Conservation (phyloP, 2,113 vertebrate species). For the Delphinapterus leucas region DNA sequence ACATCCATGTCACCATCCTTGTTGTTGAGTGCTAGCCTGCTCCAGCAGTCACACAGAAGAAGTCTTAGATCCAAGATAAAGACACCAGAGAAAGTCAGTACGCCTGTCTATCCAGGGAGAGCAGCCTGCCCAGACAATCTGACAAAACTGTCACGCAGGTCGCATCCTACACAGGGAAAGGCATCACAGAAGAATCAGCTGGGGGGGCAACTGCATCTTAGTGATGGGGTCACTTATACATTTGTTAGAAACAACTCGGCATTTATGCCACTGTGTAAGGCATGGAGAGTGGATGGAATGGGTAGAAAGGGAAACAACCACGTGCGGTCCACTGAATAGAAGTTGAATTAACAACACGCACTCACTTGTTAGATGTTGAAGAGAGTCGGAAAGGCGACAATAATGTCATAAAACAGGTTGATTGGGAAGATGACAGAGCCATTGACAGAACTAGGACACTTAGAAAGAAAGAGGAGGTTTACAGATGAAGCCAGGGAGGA, state of each 20-base stretch:
- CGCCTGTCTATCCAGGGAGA: neutral
- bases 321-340: neutral
- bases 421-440: neutral
- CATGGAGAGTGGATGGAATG: neutral
- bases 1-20: neutral
- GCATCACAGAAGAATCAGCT: neutral
- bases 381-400: neutral
- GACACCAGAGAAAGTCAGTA: neutral
- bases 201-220: neutral
- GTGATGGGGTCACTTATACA: neutral
- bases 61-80: neutral
- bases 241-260: neutral
- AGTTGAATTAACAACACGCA: neutral
- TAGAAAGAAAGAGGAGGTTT: neutral
- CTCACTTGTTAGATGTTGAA: neutral
- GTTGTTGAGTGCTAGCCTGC: neutral
- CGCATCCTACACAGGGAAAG: neutral
- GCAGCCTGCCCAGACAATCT: neutral
- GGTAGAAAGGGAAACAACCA: neutral
- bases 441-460: neutral
- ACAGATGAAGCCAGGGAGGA: neutral
- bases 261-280: neutral
- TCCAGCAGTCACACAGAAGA: neutral
- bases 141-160: neutral
- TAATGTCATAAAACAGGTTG: neutral